Percentiles rank a stretch among this genome's conserved stretches.
Evolutionary conservation across 2,113 vertebrate species (phyloP).

Genomic region (Bostrychus sinensis): DNA sequence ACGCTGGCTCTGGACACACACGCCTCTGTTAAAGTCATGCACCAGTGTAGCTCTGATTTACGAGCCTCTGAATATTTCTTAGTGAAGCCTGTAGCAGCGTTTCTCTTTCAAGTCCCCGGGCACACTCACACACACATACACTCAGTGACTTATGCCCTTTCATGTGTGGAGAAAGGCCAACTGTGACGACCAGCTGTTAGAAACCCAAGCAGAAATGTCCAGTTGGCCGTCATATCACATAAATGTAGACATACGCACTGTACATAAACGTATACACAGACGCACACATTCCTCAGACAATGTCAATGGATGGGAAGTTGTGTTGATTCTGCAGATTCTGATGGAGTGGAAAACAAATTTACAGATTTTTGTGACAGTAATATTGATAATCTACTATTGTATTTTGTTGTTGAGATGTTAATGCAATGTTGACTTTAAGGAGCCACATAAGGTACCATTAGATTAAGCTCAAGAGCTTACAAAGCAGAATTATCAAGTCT

Average conservation of each 20-base stretch:
- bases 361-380: constrained; percentile 12
- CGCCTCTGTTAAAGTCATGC: constrained; percentile 79
- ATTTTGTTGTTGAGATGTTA: too few species aligned
- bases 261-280: constrained; percentile 28
- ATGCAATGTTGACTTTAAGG: too few species aligned
- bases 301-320: constrained; percentile 33
- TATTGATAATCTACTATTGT: constrained; percentile 7
- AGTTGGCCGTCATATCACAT: constrained; percentile 53
- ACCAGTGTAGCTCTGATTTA: constrained; percentile 84
- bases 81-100: constrained; percentile 84
- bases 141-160: constrained; percentile 84
- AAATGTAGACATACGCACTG: constrained; percentile 29
- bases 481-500: too few species aligned
- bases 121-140: constrained; percentile 41
- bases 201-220: constrained; percentile 77
- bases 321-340: constrained; percentile 22
- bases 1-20: constrained; percentile 24
- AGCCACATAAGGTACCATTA: too few species aligned
- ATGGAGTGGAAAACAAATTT: constrained; percentile 13
- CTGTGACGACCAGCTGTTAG: constrained; percentile 89
- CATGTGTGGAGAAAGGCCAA: constrained; percentile 86
- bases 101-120: constrained; percentile 72
- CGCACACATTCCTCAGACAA: constrained; percentile 34
- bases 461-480: too few species aligned
- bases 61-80: constrained; percentile 81